Conservation (phyloP, 2,113 vertebrate species). For the Plotosus lineatus region DNA sequence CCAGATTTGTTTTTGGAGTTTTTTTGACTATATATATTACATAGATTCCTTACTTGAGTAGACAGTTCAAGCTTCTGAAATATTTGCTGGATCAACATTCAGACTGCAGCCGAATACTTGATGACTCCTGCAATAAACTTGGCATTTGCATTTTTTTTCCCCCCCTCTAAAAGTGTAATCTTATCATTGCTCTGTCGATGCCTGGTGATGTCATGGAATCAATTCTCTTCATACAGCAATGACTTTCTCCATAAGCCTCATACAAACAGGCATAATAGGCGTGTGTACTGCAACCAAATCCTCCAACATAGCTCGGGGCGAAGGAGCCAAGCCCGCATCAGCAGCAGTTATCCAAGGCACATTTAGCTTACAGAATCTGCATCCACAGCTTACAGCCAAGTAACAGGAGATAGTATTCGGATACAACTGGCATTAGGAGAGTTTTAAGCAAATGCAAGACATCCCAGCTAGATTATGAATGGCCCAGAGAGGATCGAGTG, state of each 20-base stretch:
- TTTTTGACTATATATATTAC: too few species aligned
- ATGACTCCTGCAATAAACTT: background rate
- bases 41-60: background rate
- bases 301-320: constrained; percentile 40
- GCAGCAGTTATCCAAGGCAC: constrained; percentile 32
- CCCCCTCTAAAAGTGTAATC: constrained; percentile 30
- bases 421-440: constrained; percentile 4
- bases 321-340: constrained; percentile 44
- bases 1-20: background rate
- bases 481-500: background rate
- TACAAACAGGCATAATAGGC: constrained; percentile 48
- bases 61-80: background rate
- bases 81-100: background rate
- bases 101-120: background rate
- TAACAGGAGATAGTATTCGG: background rate
- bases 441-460: background rate
- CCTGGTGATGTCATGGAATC: constrained; percentile 34
- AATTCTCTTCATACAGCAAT: constrained; percentile 29
- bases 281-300: constrained; percentile 51
- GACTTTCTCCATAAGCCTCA: constrained; percentile 38
- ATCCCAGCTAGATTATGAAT: background rate
- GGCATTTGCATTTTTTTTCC: constrained; percentile 23
- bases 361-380: constrained; percentile 30
- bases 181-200: constrained; percentile 29
- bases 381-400: constrained; percentile 25